Evolutionary conservation across 1,140 invertebrate genomes (phyloP).

Genomic region (Copidosoma floridanum): DNA sequence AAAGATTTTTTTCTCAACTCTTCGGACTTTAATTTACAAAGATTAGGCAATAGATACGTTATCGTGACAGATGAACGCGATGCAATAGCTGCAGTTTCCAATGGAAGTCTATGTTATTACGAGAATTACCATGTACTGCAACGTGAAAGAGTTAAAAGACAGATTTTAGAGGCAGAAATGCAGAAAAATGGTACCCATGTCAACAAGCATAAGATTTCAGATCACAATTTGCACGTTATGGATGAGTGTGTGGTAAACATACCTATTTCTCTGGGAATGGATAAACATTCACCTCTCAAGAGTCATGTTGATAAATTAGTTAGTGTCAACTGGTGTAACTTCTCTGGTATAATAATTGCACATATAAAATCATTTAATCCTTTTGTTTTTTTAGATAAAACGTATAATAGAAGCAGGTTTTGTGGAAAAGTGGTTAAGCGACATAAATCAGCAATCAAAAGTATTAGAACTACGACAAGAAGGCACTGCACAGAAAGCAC

Average conservation of each 20-base stretch:
- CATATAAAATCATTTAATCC: no score
- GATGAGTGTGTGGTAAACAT: conserved; percentile 74
- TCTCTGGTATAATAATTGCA: no score
- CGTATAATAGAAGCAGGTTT: conserved; percentile 72
- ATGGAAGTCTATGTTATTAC: conserved; percentile 74
- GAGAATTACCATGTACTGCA: conserved; percentile 75
- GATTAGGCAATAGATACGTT: conserved; percentile 68
- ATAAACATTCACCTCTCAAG: conserved; percentile 79
- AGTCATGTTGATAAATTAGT: conserved; percentile 65
- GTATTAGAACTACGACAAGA: conserved; percentile 55
- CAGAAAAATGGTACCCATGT: conserved; percentile 31
- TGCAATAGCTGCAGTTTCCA: conserved; percentile 63
- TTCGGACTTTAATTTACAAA: conserved; percentile 63
- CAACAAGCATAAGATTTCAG: conserved; percentile 31
- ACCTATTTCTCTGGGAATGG: conserved; percentile 75
- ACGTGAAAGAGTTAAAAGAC: conserved; percentile 61
- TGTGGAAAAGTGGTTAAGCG: conserved; percentile 75
- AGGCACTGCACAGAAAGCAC: conserved; percentile 61
- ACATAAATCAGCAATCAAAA: conserved; percentile 63
- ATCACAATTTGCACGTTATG: conserved; percentile 75
- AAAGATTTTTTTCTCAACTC: conserved; percentile 70
- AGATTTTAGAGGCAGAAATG: conserved; percentile 47
- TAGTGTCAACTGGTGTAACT: no score
- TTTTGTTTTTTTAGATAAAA: conserved; percentile 53
- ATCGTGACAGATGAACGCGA: conserved; percentile 59